Evolutionary conservation across 2,888 invertebrate genomes (phyloP), one percentile per base, ranked within the genome.

Genomic region (Brachypterus glaber): DNA sequence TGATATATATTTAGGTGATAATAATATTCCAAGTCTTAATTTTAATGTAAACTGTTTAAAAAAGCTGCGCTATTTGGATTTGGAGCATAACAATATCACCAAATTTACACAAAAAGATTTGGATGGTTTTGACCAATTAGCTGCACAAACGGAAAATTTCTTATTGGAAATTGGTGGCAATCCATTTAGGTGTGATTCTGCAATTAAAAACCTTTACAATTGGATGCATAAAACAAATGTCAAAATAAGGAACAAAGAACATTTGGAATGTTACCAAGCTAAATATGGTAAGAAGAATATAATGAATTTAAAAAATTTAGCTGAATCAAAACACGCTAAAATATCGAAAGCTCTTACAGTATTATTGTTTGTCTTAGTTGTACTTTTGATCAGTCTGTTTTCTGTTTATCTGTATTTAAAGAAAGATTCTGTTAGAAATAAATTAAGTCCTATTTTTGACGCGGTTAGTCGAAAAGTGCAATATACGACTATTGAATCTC

Each of bases 1-100:
- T 44, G 79, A 83, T 54, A 64, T 85, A 1, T 76, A 83, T 59
- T 61, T 85, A 33, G 79, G 78, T n/a, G 74, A 82, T 48, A 80
- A 80, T 51, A 60, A 64, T 13, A 60, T 80, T 17, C 71, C 69
- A 9, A 72, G 72, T 29, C 59, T 83, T 2, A 75, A 77, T 50
- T 79, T 84, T 51, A 75, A 80, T 48, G 64, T 82, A 9, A 66
- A 69, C 5, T 85, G 85, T 55, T 62, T 84, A 31, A 71, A 70
- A 35, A 71, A 77, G 43, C 60, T 85, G 11, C 64, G 77, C 25
- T 80, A 77, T 53, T 60, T 85, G 35, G 83, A 84, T 59, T 61
- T 84, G 29, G 77, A 80, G 54, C 67, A 72, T 13, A 85, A 85
- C 54, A 72, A 73, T 45, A 76, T 82, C 27, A 67, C 70, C 17